phyloP scores from a whole-genome alignment of 2,888 invertebrate genomes.

The Neoaliturus tenellus region DNA sequence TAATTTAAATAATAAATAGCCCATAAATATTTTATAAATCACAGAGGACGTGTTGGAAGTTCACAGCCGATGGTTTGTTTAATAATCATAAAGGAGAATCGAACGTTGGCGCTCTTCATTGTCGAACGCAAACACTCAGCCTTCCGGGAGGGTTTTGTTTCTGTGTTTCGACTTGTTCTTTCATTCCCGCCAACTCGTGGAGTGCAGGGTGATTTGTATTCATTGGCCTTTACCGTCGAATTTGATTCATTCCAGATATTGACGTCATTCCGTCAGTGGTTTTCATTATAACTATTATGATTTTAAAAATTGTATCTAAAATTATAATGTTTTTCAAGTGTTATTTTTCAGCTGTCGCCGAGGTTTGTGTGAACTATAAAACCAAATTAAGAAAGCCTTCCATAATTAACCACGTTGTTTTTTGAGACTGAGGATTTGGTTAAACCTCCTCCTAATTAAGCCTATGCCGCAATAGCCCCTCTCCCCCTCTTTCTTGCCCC shows the following conservation, averaged over 20 bases:
- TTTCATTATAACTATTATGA: too few species aligned
- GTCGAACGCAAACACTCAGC: slow-evolving; percentile 12
- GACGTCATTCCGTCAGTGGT: too few species aligned
- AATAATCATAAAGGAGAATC: slow-evolving; percentile 17
- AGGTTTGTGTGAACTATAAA: not conserved
- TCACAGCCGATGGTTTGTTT: not conserved
- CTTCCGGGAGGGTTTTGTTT: not conserved
- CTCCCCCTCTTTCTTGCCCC: not conserved
- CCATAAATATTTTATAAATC: too few species aligned
- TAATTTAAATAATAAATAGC: too few species aligned
- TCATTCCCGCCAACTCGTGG: not conserved
- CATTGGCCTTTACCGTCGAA: not conserved
- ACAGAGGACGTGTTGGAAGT: not conserved
- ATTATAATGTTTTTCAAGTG: too few species aligned
- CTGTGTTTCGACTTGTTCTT: slow-evolving; percentile 8
- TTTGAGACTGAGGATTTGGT: not conserved
- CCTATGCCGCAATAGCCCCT: not conserved
- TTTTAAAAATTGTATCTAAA: too few species aligned
- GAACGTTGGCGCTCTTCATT: slow-evolving; percentile 8
- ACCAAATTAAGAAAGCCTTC: not conserved
- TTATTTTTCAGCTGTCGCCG: too few species aligned
- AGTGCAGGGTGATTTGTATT: not conserved
- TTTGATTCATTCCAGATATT: too few species aligned
- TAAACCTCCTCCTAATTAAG: slow-evolving; percentile 13
- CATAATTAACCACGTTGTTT: slow-evolving; percentile 5